A percentile compares a stretch with the other conserved stretches of the same genome.
These are phyloP conservation scores for Acrossocheilus wenchowensis DNA, from an alignment of 2,797 vertebrate species.

Conservation along the genomic window DNA sequence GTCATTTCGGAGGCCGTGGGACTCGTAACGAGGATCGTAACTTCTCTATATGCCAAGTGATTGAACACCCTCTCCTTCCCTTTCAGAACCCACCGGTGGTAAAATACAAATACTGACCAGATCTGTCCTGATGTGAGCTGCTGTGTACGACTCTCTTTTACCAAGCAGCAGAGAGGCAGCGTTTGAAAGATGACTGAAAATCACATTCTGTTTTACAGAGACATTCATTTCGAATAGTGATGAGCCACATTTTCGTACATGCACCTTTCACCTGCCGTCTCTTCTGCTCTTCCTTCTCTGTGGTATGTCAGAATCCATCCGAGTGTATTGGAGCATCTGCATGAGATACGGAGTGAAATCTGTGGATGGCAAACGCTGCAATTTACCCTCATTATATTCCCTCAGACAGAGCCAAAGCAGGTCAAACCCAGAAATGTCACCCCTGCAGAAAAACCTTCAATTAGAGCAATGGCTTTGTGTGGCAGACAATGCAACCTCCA, in stretches of 20 bases:
- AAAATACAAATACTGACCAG: neutral
- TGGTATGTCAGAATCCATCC: conserved; percentile 18
- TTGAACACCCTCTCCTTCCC: conserved; percentile 17
- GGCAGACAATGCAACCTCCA: neutral
- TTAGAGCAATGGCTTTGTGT: conserved; percentile 11
- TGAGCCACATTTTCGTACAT: neutral
- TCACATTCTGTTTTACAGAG: neutral
- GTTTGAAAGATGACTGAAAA: neutral
- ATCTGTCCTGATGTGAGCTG: neutral
- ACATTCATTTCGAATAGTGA: neutral
- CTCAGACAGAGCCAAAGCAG: conserved; percentile 14
- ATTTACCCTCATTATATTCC: conserved; percentile 34
- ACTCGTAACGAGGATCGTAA: conserved; percentile 29
- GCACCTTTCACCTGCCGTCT: neutral
- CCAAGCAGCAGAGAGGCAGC: neutral
- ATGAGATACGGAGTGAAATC: conserved; percentile 3
- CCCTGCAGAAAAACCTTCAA: conserved; percentile 4
- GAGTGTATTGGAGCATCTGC: neutral
- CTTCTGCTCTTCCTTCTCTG: neutral
- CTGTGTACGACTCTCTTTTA: neutral
- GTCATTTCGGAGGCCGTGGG: conserved; percentile 30
- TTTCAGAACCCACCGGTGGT: neutral
- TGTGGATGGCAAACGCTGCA: neutral
- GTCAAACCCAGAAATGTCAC: conserved; percentile 36
- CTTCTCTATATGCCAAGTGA: neutral